Base-by-base conservation (phyloP, 2,113 vertebrate genomes). In the Sclerurus mexicanus region DNA sequence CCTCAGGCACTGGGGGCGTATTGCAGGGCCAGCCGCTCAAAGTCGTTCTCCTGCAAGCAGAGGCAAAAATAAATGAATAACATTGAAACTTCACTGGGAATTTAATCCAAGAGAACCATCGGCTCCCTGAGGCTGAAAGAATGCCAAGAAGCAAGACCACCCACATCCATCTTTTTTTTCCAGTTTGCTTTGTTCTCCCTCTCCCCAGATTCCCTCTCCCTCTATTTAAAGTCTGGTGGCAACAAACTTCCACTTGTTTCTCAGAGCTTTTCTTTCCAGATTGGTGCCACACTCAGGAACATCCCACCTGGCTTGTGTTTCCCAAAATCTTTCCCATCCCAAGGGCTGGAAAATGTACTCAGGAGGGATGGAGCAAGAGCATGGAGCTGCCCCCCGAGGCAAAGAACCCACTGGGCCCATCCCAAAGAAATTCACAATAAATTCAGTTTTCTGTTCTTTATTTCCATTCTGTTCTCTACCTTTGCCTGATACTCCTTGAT, bases 401-500 rank as follows among this genome's bases (percentile, higher is more conserved):
- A 9, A 52, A 25, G 23, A 21, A 46, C 4, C 50, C 59, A 3
- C 42, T 27, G 0, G 1, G 17, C 39, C 74, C 59, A 13, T 2
- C 40, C 12, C 40, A 42, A 42, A 42, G 40, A 42, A 42, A 42
- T 42, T 15, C 40, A 14, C 14, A 42, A 66, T 1, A 64, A 27
- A 59, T 22, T 4, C 5, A 0, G 1, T 28, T 79, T 46, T 7
- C 1, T 10, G 7, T 5, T 2, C 5, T 12, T 35, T 6, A 22
- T 72, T 80, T 33, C 4, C 2, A 0, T 5, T 56, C 21, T 15
- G 2, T 7, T 10, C 5, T 35, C 3, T 8, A 99, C 99, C 99
- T 99, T 99, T 46, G 98, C 95, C 75, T 99, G 98, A 88, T 99
- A 99, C 74, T 99, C 99, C 97, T 98, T 99, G 68, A 99, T 98